Conservation (phyloP, 2,113 vertebrate species). For the Potamarius usumacintae region DNA sequence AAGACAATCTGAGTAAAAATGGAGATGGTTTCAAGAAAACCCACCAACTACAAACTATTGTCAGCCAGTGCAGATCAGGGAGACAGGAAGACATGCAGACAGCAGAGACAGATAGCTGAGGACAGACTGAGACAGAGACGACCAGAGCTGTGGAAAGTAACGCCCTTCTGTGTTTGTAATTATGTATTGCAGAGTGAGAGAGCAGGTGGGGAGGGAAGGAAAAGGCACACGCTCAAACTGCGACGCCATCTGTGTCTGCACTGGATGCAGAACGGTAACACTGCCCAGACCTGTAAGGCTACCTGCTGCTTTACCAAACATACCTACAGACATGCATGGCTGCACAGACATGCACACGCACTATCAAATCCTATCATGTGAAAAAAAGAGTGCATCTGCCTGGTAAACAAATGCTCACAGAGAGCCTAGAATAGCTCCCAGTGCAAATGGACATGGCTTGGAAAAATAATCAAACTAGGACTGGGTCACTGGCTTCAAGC, state of each 20-base stretch:
- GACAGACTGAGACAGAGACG: constrained; percentile 33
- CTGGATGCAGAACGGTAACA: constrained; percentile 44
- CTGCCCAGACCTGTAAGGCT: constrained; percentile 30
- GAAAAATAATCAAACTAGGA: neutral
- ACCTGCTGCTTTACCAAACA: constrained; percentile 42
- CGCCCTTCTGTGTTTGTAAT: constrained; percentile 63
- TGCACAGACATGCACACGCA: neutral
- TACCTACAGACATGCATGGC: neutral
- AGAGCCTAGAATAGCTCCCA: constrained; percentile 5
- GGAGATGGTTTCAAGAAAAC: neutral
- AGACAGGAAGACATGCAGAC: constrained; percentile 4
- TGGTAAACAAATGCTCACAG: constrained; percentile 6
- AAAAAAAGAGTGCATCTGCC: constrained; percentile 29
- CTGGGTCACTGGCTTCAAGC: neutral
- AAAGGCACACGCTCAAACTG: constrained; percentile 54
- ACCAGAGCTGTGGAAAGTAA: constrained; percentile 37
- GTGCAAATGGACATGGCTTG: constrained; percentile 1
- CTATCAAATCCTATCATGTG: constrained; percentile 1
- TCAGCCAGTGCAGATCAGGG: constrained; percentile 6
- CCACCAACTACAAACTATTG: constrained; percentile 1
- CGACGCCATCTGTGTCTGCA: constrained; percentile 61
- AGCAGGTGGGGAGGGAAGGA: constrained; percentile 44
- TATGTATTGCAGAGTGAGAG: constrained; percentile 41
- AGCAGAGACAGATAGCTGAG: constrained; percentile 34
- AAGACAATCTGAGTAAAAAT: neutral